Base-by-base conservation (phyloP, 2,888 invertebrate species). In the Caenorhabditis imperialis region DNA sequence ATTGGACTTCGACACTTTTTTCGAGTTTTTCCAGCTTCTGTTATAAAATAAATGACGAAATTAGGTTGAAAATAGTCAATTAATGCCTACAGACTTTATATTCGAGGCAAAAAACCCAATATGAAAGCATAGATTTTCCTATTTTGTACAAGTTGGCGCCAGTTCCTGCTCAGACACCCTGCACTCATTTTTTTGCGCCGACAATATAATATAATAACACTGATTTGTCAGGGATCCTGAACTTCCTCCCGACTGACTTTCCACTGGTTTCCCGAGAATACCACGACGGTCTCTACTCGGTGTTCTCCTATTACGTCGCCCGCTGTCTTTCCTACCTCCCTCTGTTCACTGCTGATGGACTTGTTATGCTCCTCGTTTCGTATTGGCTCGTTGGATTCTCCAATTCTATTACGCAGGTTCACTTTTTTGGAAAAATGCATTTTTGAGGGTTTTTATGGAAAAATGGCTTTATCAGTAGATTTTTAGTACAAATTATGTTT, bases 261-360 rank as follows among this genome's bases (percentile, higher is more conserved):
- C 94, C 95, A 0, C 92, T 96, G 74, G 94, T 96, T 88, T 91
- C 95, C 77, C 90, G 95, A 16, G 96, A 96, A 88, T 93, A 95
- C 84, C 92, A 93, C 79, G 94, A 94, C 88, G 95, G 95, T 25
- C 93, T 96, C 92, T 96, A 96, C 86, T 91, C 94, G 47, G 93
- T 87, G 16, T 73, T 75, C 65, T 73, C 74, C 20, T 88, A 88
- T 61, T 88, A 83, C 73, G 44, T 88, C 20, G 81, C 85, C 22
- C 77, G 84, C 12, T 77, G 83, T 8, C 55, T 86, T 18, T 86
- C 88, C 14, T 88, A 85, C 58, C 70, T 87, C 0, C 82, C 82
- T 3, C 73, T 82, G 8, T 82, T 82, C 72, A 77, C 82, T 14
- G 91, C 93, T 7, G 92, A 96, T 54, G 96, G 96, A 0, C 88